Evolutionary conservation across 2,888 invertebrate genomes (phyloP), one percentile per base, ranked within the genome.

Genomic region (Agapostemon virescens): DNA sequence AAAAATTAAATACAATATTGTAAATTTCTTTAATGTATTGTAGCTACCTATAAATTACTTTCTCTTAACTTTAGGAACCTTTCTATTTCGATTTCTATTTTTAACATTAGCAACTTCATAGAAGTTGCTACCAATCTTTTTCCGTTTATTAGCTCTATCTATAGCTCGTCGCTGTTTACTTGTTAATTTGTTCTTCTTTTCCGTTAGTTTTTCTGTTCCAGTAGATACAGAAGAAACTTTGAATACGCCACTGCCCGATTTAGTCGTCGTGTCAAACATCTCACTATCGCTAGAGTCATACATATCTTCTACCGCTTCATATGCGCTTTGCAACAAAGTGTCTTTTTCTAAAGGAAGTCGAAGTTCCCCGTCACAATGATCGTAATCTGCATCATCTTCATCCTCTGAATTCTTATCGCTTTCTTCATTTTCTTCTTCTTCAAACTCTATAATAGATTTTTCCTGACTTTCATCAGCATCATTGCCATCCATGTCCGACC

Each of bases 101-200:
- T 98, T 98, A 72, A 98, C 98, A 94, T 98, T 98, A 15, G 96
- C 94, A 42, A 96, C 95, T 94, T 97, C 97, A 92, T 98, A 98
- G 91, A 98, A 98, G 93, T 98, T 97, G 92, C 96, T 97, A 87
- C 98, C 98, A 79, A 97, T 95, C 91, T 97, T 97, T 91, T 96
- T 97, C 17, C 97, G 94, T 86, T 96, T 97, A 84, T 95, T 95
- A 17, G 95, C 94, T 86, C 97, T 94, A 82, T 97, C 97, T 3
- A 95, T 86, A 0, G 96, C 96, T 85, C 98, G 94, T 85, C 95
- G 94, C 90, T 97, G 95, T 93, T 96, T 97, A 64, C 97, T 96
- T 1, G 96, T 97, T 70, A 96, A 89, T 87, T 95, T 95, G 17
- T 90, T 89, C 26, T 82, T 89, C 30, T 61, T 86, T 45, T 70